phyloP scores from a whole-genome alignment of 2,797 vertebrate genomes.

The Oophaga sylvatica region DNA sequence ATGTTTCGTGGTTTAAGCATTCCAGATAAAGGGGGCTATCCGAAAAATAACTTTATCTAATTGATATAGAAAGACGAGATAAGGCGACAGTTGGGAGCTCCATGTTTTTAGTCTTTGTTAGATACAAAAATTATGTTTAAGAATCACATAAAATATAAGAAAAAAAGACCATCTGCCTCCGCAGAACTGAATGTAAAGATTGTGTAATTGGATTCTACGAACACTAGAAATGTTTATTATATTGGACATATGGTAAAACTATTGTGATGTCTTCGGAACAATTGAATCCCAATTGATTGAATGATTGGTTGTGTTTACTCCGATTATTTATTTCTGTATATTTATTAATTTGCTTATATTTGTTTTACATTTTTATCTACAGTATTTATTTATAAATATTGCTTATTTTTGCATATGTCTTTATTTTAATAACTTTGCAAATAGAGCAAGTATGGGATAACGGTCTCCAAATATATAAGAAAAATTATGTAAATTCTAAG shows the following conservation, averaged over 20 bases:
- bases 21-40: conserved; percentile 1
- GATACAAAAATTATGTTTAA: conserved; percentile 18
- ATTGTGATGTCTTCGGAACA: not conserved
- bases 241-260: conserved; percentile 9
- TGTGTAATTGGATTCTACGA: conserved; percentile 8
- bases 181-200: not conserved
- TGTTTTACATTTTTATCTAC: too few relatives aligned
- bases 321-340: not conserved
- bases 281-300: not conserved
- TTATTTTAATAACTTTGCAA: too few relatives aligned
- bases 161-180: conserved; percentile 21
- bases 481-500: not conserved
- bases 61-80: conserved; percentile 21
- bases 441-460: not conserved
- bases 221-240: conserved; percentile 10
- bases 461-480: not conserved
- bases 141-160: conserved; percentile 25
- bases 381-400: too few relatives aligned
- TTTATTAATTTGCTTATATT: too few relatives aligned
- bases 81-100: not conserved
- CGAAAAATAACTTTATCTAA: conserved; percentile 36
- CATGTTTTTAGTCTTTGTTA: conserved; percentile 20
- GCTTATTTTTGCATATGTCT: too few relatives aligned
- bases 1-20: conserved; percentile 26
- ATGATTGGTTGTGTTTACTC: not conserved